phyloP scores from a whole-genome alignment of 2,797 vertebrate genomes.

The Acrossocheilus fasciatus region DNA sequence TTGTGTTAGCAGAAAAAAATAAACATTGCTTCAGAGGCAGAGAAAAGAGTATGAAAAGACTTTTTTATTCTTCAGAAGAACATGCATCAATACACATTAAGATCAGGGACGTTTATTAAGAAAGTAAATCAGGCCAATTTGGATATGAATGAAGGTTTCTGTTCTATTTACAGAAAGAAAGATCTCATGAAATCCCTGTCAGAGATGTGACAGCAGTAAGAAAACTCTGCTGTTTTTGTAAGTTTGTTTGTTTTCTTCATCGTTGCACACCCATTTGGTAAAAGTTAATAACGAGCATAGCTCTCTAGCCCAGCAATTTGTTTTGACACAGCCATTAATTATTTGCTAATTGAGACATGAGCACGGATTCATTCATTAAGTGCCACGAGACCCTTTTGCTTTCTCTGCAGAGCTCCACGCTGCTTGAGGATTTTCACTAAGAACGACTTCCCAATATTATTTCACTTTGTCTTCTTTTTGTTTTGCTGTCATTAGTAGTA shows the following conservation, averaged over 20 bases:
- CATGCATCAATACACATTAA: neutral
- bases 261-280: slow-evolving; percentile 60
- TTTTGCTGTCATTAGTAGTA: neutral
- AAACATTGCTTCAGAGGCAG: neutral
- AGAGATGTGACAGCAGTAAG: slow-evolving; percentile 7
- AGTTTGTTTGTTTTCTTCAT: slow-evolving; percentile 57
- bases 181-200: slow-evolving; percentile 5
- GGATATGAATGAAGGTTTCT: neutral
- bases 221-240: slow-evolving; percentile 42
- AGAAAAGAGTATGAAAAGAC: neutral
- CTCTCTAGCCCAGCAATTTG: slow-evolving; percentile 69
- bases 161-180: neutral
- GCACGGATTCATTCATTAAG: slow-evolving; percentile 67
- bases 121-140: neutral
- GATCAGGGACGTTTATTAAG: neutral
- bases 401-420: slow-evolving; percentile 55
- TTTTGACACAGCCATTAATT: slow-evolving; percentile 72
- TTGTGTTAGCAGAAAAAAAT: neutral
- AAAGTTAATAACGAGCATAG: slow-evolving; percentile 69
- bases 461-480: slow-evolving; percentile 12
- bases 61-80: neutral
- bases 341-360: slow-evolving; percentile 73
- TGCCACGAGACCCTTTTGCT: slow-evolving; percentile 61
- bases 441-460: slow-evolving; percentile 24
- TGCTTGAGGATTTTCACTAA: slow-evolving; percentile 47